Evolutionary conservation across 2,113 vertebrate species (phyloP).

Genomic region (Tylochromis polylepis): DNA sequence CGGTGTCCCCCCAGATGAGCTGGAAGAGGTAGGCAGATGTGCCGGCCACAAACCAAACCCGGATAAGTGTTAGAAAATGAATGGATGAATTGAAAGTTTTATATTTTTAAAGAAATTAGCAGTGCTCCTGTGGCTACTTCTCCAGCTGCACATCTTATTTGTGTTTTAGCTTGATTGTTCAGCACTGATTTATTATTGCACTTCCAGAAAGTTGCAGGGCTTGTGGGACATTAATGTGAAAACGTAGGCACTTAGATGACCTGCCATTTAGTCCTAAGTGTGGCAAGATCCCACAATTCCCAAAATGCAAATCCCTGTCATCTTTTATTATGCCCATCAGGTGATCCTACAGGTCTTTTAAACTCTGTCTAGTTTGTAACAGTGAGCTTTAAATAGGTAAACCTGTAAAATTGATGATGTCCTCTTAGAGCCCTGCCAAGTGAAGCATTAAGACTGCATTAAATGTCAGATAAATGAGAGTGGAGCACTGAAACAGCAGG

Average conservation of each 20-base stretch:
- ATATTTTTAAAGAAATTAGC: not conserved
- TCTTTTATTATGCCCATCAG: not conserved
- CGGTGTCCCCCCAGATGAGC: not conserved
- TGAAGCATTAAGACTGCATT: not conserved
- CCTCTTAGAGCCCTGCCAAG: not conserved
- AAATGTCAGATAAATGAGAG: not conserved
- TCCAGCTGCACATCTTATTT: not conserved
- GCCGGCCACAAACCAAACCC: not conserved
- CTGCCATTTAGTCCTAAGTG: not conserved
- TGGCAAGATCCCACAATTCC: not conserved
- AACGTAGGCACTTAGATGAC: not conserved
- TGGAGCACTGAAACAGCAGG: not conserved
- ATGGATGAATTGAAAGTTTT: not conserved
- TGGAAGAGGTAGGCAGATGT: not conserved
- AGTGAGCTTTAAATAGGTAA: not conserved
- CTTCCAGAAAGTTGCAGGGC: not conserved
- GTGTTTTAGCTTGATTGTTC: not conserved
- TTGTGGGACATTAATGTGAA: not conserved
- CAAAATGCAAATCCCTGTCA: not conserved
- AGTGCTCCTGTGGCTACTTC: not conserved
- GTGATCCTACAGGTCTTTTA: not conserved
- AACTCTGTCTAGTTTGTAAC: not conserved
- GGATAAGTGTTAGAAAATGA: not conserved
- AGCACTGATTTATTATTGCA: not conserved
- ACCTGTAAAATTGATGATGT: not conserved